Evolutionary conservation across 1,140 invertebrate species (phyloP), one percentile per base, ranked within the genome.

Genomic region (Drosophila trapezifrons): DNA sequence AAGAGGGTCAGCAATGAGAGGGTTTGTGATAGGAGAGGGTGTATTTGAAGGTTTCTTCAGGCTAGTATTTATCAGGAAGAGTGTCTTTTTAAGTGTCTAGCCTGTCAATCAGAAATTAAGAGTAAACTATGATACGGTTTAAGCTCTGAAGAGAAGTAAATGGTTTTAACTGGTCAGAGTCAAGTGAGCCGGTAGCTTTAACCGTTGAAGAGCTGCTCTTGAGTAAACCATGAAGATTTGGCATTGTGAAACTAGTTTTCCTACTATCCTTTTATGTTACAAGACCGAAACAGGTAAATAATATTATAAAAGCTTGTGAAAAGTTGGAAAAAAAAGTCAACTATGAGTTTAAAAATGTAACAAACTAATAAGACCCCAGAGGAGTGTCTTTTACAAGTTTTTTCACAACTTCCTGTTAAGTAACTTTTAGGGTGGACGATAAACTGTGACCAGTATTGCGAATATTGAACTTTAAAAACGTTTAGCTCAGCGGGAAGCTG

Each of bases 341-440:
- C 15, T n/a, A 4, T 7, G 13, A 8, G 7, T n/a, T 29, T 9
- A 18, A 18, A 32, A 47, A 0, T 17, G 2, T 17, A 17, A 27
- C 37, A 27, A 9, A 2, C 59, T 57, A 25, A 9, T 15, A 15
- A 38, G 20, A 20, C 20, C 29, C 17, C 5, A 9, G 12, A 18
- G 7, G n/a, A 15, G 13, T 18, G 5, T 25, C 12, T 10, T 40
- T 27, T 1, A 29, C 10, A 32, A 17, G 35, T 7, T 59, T 13
- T 29, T 42, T 60, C 60, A 60, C 55, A 59, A 42, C 60, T 64
- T 60, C 37, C 55, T 60, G 55, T 60, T 29, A 64, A 29, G 18
- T 42, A 42, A 40, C 4, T 32, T 32, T 54, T 12, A 37, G 12
- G 12, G 22, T n/a, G 27, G 15, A 12, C 20, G 25, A 18, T 29